A percentile compares a stretch with the other conserved stretches of the same genome.
phyloP scores from a whole-genome alignment of 2,797 vertebrate genomes.

The Aeoliscus strigatus region DNA sequence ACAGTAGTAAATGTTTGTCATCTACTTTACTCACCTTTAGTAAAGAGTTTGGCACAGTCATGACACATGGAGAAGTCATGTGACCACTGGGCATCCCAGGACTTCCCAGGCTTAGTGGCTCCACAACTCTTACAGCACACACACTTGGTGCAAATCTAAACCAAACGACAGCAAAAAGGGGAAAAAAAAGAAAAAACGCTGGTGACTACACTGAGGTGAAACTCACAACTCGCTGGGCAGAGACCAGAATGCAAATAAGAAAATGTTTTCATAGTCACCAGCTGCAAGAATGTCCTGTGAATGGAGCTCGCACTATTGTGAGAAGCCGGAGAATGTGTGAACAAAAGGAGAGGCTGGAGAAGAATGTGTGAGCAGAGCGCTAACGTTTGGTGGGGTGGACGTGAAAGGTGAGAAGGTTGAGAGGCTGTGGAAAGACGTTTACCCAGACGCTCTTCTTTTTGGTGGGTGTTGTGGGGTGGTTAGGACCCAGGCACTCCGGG shows the following conservation, averaged over 20 bases:
- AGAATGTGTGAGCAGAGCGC: constrained; percentile 18
- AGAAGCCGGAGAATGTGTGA: constrained; percentile 23
- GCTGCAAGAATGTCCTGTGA: constrained; percentile 5
- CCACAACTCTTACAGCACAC: constrained; percentile 98
- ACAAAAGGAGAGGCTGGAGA: constrained; percentile 16
- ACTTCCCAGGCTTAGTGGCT: constrained; percentile 94
- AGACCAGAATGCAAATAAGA: constrained; percentile 5
- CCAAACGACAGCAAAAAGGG: too few species aligned
- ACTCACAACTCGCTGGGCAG: constrained; percentile 8
- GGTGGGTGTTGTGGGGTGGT: constrained; percentile 95
- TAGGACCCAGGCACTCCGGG: constrained; percentile 99
- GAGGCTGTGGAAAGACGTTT: constrained; percentile 35
- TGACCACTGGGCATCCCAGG: constrained; percentile 98
- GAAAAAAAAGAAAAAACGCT: constrained; percentile 5
- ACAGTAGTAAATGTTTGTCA: too few species aligned
- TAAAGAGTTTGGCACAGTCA: constrained; percentile 97
- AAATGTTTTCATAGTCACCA: constrained; percentile 18
- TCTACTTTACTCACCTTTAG: constrained; percentile 82
- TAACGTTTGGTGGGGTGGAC: constrained; percentile 14
- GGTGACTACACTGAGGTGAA: constrained; percentile 7
- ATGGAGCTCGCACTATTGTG: constrained; percentile 10
- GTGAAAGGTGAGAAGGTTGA: constrained; percentile 3
- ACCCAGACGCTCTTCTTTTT: constrained; percentile 99
- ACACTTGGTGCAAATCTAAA: constrained; percentile 96
- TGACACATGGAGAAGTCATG: constrained; percentile 99